A percentile compares a stretch with the other conserved stretches of the same genome.
phyloP scores from a whole-genome alignment of 2,113 vertebrate species.

The Holacanthus passer region DNA sequence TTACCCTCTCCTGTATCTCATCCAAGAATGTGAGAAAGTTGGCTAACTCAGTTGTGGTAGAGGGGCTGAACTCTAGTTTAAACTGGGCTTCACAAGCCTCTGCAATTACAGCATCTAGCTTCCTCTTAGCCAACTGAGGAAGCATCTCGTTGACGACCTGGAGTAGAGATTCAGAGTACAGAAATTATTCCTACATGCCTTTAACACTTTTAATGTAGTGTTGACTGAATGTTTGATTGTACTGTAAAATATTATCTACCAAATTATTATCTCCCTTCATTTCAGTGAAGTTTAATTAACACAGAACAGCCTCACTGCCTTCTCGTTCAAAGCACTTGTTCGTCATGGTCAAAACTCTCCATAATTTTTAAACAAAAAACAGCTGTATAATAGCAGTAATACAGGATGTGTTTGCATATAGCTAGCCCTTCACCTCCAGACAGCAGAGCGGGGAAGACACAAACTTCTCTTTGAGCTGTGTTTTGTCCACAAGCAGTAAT shows the following conservation, averaged over 20 bases:
- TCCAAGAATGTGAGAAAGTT: slow-evolving; percentile 87
- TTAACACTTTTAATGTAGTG: background rate
- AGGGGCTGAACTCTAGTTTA: slow-evolving; percentile 84
- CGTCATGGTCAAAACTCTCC: background rate
- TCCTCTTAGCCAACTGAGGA: slow-evolving; percentile 84
- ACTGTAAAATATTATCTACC: background rate
- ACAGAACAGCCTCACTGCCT: background rate
- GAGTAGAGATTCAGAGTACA: slow-evolving; percentile 18
- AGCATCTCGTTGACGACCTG: slow-evolving; percentile 88
- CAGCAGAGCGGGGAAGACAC: slow-evolving; percentile 85
- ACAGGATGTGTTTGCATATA: background rate
- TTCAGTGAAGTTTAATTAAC: background rate
- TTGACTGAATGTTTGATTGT: background rate
- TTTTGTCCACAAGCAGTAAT: slow-evolving; percentile 88
- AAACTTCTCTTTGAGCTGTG: slow-evolving; percentile 85
- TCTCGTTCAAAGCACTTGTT: background rate
- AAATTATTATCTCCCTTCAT: too few relatives aligned
- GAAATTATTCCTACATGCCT: background rate
- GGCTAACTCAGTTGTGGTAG: slow-evolving; percentile 85
- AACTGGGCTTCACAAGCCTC: slow-evolving; percentile 87
- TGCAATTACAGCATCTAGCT: slow-evolving; percentile 83
- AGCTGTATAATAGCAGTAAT: background rate
- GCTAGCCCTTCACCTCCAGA: slow-evolving; percentile 84
- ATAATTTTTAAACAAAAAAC: background rate
- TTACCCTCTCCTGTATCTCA: slow-evolving; percentile 89